A percentile compares a stretch with the other conserved stretches of the same genome.
These are phyloP conservation scores for Sinelater perroti DNA, from an alignment of 2,888 invertebrate genomes.

Conservation along the genomic window DNA sequence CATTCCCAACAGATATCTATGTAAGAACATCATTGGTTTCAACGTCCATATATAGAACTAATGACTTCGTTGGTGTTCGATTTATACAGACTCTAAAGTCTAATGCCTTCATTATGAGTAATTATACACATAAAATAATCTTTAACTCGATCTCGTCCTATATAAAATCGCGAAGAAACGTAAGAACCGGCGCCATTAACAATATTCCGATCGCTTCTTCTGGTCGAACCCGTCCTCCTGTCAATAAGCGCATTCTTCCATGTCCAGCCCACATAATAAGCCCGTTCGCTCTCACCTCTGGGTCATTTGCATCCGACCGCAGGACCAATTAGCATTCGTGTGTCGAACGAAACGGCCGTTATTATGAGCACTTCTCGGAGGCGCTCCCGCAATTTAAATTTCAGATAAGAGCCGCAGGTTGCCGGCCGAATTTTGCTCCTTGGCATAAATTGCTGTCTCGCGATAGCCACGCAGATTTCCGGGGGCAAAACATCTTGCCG, in stretches of 20 bases:
- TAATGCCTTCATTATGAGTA: too few relatives aligned
- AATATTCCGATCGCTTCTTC: constrained; percentile 6
- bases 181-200: neutral
- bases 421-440: neutral
- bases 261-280: constrained; percentile 6
- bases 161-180: neutral
- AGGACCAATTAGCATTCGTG: neutral
- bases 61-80: too few relatives aligned
- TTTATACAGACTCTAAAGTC: too few relatives aligned
- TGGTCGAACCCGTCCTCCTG: constrained; percentile 6
- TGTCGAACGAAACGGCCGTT: too few relatives aligned
- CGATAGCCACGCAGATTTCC: too few relatives aligned
- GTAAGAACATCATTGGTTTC: too few relatives aligned
- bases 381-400: neutral
- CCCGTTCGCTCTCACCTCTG: constrained; percentile 4
- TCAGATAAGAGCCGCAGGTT: neutral
- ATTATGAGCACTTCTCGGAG: neutral
- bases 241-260: constrained; percentile 17
- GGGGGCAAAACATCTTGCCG: too few relatives aligned
- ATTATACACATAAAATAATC: too few relatives aligned
- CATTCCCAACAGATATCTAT: too few relatives aligned
- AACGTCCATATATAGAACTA: too few relatives aligned
- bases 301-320: constrained; percentile 6
- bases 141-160: too few relatives aligned
- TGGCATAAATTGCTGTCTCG: too few relatives aligned